Evolutionary conservation across 2,888 invertebrate species (phyloP).

Genomic region (Chrysolina oricalcia): DNA sequence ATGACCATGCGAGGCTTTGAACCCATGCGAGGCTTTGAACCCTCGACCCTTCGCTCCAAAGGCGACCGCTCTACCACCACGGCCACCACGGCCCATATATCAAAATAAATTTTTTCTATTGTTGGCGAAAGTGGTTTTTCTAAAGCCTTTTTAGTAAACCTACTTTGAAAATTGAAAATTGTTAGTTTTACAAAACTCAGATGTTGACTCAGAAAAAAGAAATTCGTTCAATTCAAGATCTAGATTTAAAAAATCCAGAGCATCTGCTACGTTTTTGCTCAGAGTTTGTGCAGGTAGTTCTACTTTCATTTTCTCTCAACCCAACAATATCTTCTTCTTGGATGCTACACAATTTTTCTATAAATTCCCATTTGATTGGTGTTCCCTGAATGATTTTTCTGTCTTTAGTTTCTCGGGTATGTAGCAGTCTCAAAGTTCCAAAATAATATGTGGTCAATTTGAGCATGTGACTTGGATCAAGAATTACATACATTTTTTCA

Average conservation of each 20-base stretch:
- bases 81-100: no score
- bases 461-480: conserved; percentile 19
- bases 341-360: conserved; percentile 43
- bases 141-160: conserved; percentile 30
- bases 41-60: no score
- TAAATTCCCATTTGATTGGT: conserved; percentile 1
- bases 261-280: conserved; percentile 43
- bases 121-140: conserved; percentile 32
- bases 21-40: no score
- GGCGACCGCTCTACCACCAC: no score
- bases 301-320: conserved; percentile 53
- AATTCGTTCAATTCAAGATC: conserved; percentile 13
- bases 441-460: conserved; percentile 16
- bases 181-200: conserved; percentile 29
- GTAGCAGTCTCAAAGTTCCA: conserved; percentile 5
- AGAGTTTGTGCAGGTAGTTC: conserved; percentile 52
- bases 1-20: no score
- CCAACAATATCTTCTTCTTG: conserved; percentile 37
- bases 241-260: conserved; percentile 14
- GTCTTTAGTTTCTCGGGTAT: neutral
- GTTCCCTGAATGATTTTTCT: neutral
- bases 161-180: conserved; percentile 38
- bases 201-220: conserved; percentile 15
- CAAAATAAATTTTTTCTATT: no score
- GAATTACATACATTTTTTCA: neutral